Evolutionary conservation across 2,797 vertebrate species (phyloP), one percentile per base, ranked within the genome.

Genomic region (Gallinago nigripennis): DNA sequence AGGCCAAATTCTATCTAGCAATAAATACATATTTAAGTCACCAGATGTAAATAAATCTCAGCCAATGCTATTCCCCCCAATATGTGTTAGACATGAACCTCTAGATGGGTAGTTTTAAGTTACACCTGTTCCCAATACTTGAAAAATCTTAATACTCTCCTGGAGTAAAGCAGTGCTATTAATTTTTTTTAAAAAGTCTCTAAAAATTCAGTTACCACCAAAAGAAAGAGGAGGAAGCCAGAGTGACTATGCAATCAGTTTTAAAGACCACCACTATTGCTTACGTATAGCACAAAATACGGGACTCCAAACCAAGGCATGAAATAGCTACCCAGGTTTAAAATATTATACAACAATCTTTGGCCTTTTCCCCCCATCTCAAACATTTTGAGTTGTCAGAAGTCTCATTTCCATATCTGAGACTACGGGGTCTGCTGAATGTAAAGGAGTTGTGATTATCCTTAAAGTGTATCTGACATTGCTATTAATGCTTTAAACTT

Each of bases 391-490:
- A 37, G 64, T 89, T 82, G 80, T 95, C 91, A 91, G 70, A 95
- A 90, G 63, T 87, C 81, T 97, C 73, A 95, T 95, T 96, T 97
- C 94, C 84, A 76, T 91, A 96, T 95, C 91, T 96, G 66, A 97
- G 88, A 72, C 82, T 88, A 68, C 37, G 37, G 92, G 76, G 82
- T 86, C 91, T 83, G 65, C 82, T 51, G 83, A 81, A 94, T 93
- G 68, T 84, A 87, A 96, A 79, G 70, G 72, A 95, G 70, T 90
- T 87, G 41, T 89, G 86, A 94, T 94, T 94, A 92, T 94, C 88
- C 90, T 96, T 84, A 88, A 78, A 96, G 84, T 79, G 68, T 72
- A 88, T 95, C 95, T 97, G 92, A 94, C 92, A 87, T 94, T 68
- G 69, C 92, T 88, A 41, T 88, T 94, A 95, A 66, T 41, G 70